Base-by-base conservation (phyloP, 2,888 invertebrate species). In the Rambutsinella grinnellia region DNA sequence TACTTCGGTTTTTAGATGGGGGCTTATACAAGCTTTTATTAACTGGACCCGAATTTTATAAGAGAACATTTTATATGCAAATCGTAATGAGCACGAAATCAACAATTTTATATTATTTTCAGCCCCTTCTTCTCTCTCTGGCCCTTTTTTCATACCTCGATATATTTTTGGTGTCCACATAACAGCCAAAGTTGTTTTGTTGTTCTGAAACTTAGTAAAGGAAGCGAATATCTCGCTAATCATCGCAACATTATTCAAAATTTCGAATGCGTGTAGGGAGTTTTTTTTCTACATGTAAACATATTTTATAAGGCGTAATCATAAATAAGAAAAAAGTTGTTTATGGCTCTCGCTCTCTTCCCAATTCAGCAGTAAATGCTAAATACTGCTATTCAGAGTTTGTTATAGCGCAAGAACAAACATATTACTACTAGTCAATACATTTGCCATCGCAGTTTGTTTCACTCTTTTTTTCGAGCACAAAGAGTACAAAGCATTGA, bases 1-100 rank as follows among this genome's bases (percentile, higher is more conserved):
- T n/a, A n/a, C n/a, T n/a, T n/a, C n/a, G n/a, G n/a, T n/a, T n/a
- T n/a, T n/a, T n/a, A n/a, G n/a, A n/a, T n/a, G n/a, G n/a, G n/a
- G n/a, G n/a, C n/a, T n/a, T n/a, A n/a, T 36, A 36, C 36, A 36
- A 36, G 36, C n/a, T 36, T 36, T 13, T 13, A 36, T 36, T 36
- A 5, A 8, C 36, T 36, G 36, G 36, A 36, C 36, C 36, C 36
- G 5, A 13, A 8, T 36, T 36, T 36, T 5, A 36, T 8, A 13
- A 8, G 13, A 13, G 13, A 36, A 8, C 56, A 44, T 23, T 47
- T 61, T 47, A 61, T 61, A 61, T 61, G 61, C 47, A 61, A 61
- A 61, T 61, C 61, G 47, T 46, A 26, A 61, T 61, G 61, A 61
- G 13, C 61, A 46, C 24, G 61, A 61, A 61, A 47, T 46, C 26